Conservation (phyloP, 2,888 invertebrate genomes). For the Xylophagus ater region DNA sequence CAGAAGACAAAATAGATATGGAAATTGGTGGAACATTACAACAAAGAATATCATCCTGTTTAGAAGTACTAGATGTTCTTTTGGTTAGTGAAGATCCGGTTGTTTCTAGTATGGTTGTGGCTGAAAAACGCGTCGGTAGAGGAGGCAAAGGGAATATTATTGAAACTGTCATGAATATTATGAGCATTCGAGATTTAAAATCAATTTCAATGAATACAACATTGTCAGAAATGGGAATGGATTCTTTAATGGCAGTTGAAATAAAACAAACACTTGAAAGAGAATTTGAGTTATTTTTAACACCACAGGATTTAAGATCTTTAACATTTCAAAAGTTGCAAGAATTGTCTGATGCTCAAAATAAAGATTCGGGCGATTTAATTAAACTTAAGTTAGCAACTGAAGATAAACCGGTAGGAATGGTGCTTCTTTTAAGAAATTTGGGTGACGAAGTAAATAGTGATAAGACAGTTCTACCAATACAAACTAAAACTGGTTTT, state of each 20-base stretch:
- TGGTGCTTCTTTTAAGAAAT: slow-evolving; percentile 48
- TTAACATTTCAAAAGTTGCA: slow-evolving; percentile 53
- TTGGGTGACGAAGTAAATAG: slow-evolving; percentile 49
- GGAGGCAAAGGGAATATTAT: slow-evolving; percentile 55
- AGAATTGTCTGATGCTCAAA: slow-evolving; percentile 28
- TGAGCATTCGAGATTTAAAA: slow-evolving; percentile 57
- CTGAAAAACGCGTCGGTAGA: slow-evolving; percentile 60
- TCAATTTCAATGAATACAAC: slow-evolving; percentile 57
- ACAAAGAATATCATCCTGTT: slow-evolving; percentile 73
- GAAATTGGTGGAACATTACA: slow-evolving; percentile 73
- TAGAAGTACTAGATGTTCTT: slow-evolving; percentile 61
- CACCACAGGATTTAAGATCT: slow-evolving; percentile 73
- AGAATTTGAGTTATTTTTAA: slow-evolving; percentile 76
- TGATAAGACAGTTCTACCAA: slow-evolving; percentile 43
- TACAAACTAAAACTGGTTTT: slow-evolving; percentile 42
- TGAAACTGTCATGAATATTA: slow-evolving; percentile 58
- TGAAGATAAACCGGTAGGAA: slow-evolving; percentile 36
- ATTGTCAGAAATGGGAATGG: slow-evolving; percentile 88
- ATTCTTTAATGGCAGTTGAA: slow-evolving; percentile 94
- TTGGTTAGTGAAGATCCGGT: slow-evolving; percentile 57
- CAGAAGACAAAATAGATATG: slow-evolving; percentile 55
- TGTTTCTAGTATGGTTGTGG: slow-evolving; percentile 76
- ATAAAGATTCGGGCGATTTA: slow-evolving; percentile 25
- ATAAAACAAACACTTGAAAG: slow-evolving; percentile 86
- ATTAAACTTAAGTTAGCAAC: slow-evolving; percentile 31